Percentiles rank a stretch among this genome's conserved stretches.
These are phyloP conservation scores for Muntiacus muntjak DNA, from an alignment of 2,113 vertebrate species.

Conservation along the genomic window DNA sequence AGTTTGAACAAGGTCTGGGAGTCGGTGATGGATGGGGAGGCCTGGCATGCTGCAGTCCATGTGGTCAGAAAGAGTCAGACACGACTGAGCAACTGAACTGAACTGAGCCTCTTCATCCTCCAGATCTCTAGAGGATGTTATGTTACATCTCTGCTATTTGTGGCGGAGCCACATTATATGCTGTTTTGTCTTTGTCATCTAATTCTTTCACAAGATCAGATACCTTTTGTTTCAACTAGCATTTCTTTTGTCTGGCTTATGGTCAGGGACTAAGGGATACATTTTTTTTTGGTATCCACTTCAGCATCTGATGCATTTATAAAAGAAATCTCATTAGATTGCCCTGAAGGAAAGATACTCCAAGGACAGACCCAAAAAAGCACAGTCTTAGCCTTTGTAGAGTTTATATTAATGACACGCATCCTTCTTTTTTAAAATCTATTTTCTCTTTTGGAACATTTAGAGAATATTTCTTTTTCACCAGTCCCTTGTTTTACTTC, in stretches of 20 bases:
- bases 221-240: neutral
- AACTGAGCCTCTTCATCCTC: neutral
- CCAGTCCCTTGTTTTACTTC: neutral
- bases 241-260: neutral
- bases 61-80: rapidly evolving
- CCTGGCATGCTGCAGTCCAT: neutral
- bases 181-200: neutral
- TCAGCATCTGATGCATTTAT: neutral
- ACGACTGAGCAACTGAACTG: neutral
- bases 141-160: neutral
- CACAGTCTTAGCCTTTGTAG: neutral
- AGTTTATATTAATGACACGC: neutral
- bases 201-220: neutral
- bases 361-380: neutral
- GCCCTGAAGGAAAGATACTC: neutral
- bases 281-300: neutral
- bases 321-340: neutral
- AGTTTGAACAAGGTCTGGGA: neutral
- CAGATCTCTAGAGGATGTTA: neutral
- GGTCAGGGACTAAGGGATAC: neutral
- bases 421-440: neutral
- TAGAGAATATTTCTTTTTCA: neutral
- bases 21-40: neutral
- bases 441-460: neutral
- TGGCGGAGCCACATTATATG: neutral